Conservation (phyloP, 2,113 vertebrate genomes). For the Oncorhynchus nerka region DNA sequence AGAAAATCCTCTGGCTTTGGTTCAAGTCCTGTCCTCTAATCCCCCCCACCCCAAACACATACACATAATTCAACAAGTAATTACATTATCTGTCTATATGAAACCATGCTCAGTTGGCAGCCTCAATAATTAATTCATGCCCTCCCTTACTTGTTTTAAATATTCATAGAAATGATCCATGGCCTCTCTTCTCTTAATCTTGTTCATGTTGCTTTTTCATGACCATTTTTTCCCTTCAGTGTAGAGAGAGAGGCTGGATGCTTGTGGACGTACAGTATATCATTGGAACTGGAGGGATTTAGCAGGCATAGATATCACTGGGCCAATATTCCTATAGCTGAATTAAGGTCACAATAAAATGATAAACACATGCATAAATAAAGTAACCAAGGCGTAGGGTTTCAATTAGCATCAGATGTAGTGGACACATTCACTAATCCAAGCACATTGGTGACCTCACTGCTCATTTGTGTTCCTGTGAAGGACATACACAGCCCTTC, state of each 20-base stretch:
- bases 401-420: slow-evolving; percentile 29
- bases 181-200: slow-evolving; percentile 19
- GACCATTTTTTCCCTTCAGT: neutral
- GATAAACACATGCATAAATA: slow-evolving; percentile 50
- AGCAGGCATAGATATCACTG: slow-evolving; percentile 2
- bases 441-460: slow-evolving; percentile 17
- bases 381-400: slow-evolving; percentile 22
- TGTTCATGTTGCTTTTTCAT: neutral
- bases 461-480: slow-evolving; percentile 34
- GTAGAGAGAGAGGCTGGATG: neutral
- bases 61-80: slow-evolving; percentile 17
- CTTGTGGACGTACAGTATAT: neutral
- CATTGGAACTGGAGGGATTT: neutral
- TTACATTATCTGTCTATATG: slow-evolving; percentile 16
- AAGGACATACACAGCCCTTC: slow-evolving; percentile 15
- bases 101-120: neutral
- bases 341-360: slow-evolving; percentile 37
- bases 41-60: neutral
- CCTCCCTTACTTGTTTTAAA: slow-evolving; percentile 12
- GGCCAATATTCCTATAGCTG: slow-evolving; percentile 31
- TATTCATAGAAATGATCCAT: slow-evolving; percentile 21
- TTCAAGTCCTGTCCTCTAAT: neutral
- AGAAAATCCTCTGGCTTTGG: neutral
- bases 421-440: slow-evolving; percentile 34
- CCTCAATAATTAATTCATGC: slow-evolving; percentile 7